A percentile compares a stretch with the other conserved stretches of the same genome.
Conservation (phyloP, 2,888 invertebrate species). For the Aspidapion aeneum region DNA sequence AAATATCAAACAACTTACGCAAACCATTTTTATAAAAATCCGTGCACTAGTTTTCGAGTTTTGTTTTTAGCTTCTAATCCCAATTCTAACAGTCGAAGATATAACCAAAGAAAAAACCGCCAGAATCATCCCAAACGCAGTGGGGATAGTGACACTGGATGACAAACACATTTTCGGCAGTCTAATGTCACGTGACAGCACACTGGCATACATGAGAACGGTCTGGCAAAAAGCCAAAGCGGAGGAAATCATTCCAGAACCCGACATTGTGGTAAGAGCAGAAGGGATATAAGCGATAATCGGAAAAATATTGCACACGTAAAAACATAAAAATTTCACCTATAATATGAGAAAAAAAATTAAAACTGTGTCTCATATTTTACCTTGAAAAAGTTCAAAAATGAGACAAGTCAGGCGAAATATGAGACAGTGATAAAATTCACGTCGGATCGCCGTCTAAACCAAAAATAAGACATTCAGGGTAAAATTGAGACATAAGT, state of each 20-base stretch:
- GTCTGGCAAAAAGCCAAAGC: slow-evolving; percentile 71
- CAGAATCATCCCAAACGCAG: slow-evolving; percentile 91
- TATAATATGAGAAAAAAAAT: too few relatives aligned
- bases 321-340: too few relatives aligned
- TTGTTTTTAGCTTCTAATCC: slow-evolving; percentile 74
- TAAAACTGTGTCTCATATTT: too few relatives aligned
- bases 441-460: too few relatives aligned
- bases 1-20: too few relatives aligned
- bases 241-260: slow-evolving; percentile 37
- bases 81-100: slow-evolving; percentile 77
- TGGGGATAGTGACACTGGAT: slow-evolving; percentile 81
- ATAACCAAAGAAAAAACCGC: slow-evolving; percentile 94
- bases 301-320: too few relatives aligned
- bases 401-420: not conserved
- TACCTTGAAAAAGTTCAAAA: too few relatives aligned
- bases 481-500: too few relatives aligned
- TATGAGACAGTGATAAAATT: not conserved
- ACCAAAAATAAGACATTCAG: too few relatives aligned
- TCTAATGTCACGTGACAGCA: slow-evolving; percentile 82
- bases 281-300: not conserved
- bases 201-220: slow-evolving; percentile 81
- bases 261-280: slow-evolving; percentile 36
- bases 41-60: too few relatives aligned
- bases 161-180: slow-evolving; percentile 89
- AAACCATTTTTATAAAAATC: too few relatives aligned